Evolutionary conservation across 2,888 invertebrate genomes (phyloP).

Genomic region (Morpho achilles): DNA sequence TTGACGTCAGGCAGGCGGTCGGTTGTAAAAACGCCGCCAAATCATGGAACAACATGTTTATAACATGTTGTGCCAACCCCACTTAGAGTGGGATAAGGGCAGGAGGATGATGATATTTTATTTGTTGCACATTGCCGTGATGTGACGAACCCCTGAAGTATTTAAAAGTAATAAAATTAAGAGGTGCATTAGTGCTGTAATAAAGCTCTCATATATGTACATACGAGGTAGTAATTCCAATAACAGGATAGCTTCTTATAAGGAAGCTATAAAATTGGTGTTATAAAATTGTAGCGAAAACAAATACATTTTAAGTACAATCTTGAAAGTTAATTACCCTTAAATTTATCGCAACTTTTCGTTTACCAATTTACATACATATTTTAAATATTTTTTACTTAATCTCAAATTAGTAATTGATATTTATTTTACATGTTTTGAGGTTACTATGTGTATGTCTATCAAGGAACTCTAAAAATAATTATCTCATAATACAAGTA

Average conservation of each 20-base stretch:
- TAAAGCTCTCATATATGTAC: slow-evolving; percentile 7
- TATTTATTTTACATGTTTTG: too few species aligned
- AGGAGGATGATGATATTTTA: background rate
- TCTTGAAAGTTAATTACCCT: background rate
- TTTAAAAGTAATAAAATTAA: background rate
- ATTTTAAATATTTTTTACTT: background rate
- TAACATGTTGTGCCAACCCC: too few species aligned
- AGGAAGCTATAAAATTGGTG: slow-evolving; percentile 52
- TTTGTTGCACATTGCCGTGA: too few species aligned
- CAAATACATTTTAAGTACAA: background rate
- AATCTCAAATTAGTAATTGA: too few species aligned
- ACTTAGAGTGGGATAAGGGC: too few species aligned
- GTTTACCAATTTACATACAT: slow-evolving; percentile 36
- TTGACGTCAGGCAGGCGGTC: too few species aligned
- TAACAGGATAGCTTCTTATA: slow-evolving; percentile 60
- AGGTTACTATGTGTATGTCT: too few species aligned
- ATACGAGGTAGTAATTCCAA: slow-evolving; percentile 56
- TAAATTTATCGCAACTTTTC: slow-evolving; percentile 30
- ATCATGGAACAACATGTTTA: too few species aligned
- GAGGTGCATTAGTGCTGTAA: slow-evolving; percentile 5
- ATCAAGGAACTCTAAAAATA: too few species aligned
- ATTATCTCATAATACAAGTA: too few species aligned
- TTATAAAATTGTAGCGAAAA: slow-evolving; percentile 3
- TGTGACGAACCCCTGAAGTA: too few species aligned
- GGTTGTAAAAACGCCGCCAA: too few species aligned